Evolutionary conservation across 2,113 vertebrate species (phyloP).

Genomic region (Syrmaticus mikado): DNA sequence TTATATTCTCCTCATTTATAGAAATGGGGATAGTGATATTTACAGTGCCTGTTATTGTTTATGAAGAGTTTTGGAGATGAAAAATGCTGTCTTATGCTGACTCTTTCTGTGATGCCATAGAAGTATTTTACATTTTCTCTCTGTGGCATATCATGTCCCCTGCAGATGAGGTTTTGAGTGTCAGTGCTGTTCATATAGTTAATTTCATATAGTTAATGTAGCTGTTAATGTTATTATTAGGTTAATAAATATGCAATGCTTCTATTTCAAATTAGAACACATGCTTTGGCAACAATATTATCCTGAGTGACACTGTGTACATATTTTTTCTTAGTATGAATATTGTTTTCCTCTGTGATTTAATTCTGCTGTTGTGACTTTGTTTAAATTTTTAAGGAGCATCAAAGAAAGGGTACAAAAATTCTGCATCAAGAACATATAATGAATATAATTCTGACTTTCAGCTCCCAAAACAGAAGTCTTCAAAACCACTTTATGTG

Average conservation of each 20-base stretch:
- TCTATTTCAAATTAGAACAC: not conserved
- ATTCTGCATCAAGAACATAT: not conserved
- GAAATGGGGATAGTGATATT: conserved; percentile 4
- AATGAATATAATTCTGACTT: not conserved
- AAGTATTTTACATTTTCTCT: not conserved
- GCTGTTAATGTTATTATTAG: not conserved
- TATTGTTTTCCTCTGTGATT: not conserved
- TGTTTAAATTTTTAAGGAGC: not conserved
- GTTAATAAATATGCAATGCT: not conserved
- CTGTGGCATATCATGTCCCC: not conserved
- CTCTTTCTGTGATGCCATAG: not conserved
- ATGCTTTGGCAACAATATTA: not conserved
- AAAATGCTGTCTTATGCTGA: not conserved
- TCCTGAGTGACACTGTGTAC: not conserved
- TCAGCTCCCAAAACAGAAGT: not conserved
- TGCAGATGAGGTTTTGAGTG: not conserved
- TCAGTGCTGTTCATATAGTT: not conserved
- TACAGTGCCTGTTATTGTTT: conserved; percentile 17
- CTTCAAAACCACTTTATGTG: not conserved
- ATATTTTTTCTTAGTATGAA: not conserved
- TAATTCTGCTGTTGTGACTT: not conserved
- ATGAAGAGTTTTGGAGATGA: not conserved
- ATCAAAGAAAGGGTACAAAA: not conserved
- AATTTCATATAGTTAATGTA: not conserved
- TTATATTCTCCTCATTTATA: conserved; percentile 1